These are phyloP conservation scores for Rhabdomys pumilio DNA, from an alignment of 2,797 vertebrate genomes.

Conservation along the genomic window DNA sequence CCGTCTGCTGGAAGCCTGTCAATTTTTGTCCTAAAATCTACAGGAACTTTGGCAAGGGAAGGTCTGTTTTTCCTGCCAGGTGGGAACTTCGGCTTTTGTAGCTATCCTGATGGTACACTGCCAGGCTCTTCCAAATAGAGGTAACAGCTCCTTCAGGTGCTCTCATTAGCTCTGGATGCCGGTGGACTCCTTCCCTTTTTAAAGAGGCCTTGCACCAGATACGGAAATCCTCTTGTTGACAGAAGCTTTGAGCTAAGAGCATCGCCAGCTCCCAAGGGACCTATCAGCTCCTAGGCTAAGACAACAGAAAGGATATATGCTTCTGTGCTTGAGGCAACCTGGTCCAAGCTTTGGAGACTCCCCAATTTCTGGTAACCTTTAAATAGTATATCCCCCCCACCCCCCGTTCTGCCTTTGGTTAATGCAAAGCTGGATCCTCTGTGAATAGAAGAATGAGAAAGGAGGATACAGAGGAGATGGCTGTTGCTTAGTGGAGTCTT, in stretches of 20 bases:
- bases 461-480: neutral
- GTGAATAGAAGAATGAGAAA: neutral
- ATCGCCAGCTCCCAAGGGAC: neutral
- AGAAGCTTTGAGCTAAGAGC: neutral
- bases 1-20: neutral
- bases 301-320: neutral
- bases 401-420: neutral
- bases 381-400: neutral
- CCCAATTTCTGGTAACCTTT: neutral
- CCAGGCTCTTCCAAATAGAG: neutral
- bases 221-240: constrained; percentile 18
- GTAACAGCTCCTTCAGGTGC: neutral
- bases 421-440: neutral
- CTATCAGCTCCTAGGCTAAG: neutral
- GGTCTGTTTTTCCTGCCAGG: neutral
- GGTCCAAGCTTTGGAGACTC: constrained; percentile 27
- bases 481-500: neutral
- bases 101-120: neutral
- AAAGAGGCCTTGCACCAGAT: neutral
- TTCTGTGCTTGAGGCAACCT: neutral
- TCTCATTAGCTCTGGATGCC: neutral
- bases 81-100: constrained; percentile 1
- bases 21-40: constrained; percentile 36
- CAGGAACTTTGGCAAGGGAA: neutral
- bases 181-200: neutral